Base-by-base conservation (phyloP, 2,888 invertebrate species). In the Tineola bisselliella region DNA sequence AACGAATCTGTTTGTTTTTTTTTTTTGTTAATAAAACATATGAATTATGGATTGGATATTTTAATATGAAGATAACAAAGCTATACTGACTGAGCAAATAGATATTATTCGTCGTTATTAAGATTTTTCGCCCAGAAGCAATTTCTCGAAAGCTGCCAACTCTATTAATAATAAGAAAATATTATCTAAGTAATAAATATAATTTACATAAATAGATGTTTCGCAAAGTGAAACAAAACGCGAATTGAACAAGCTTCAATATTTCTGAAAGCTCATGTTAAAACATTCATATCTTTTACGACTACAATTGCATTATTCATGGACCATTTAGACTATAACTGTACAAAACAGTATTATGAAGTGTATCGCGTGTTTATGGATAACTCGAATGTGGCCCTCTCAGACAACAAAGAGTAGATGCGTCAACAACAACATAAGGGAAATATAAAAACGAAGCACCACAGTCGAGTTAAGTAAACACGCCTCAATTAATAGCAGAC, bases 301-400 rank as follows among this genome's bases (percentile, higher is more conserved):
- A 70, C 67, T 70, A 71, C 68, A 71, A 60, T 70, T 79, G 71
- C 72, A 79, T 79, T 77, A 78, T 79, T 77, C 78, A 79, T 79
- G 64, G 66, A 68, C 69, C 70, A 72, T 73, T 67, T 65, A 63
- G 56, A 62, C 63, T 62, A 66, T 64, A 66, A 63, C 63, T 18
- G 15, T 33, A 15, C 2, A 33, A 58, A 33, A 58, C 15, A 25
- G 58, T n/a, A 33, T 57, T 58, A 33, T 33, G 54, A 54, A 54
- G 54, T 17, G 54, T 19, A 25, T 54, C 54, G 54, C 18, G 54
- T 54, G 54, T 54, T 54, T 10, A 25, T 8, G 54, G 54, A 54
- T 25, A 19, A 17, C 25, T 54, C 12, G 15, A 48, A 17, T 4
- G 8, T n/a, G 43, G 43, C 25, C 25, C 4, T 25, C 38, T 38